A percentile compares a stretch with the other conserved stretches of the same genome.
phyloP scores from a whole-genome alignment of 2,888 invertebrate genomes.

The Plutella xylostella region DNA sequence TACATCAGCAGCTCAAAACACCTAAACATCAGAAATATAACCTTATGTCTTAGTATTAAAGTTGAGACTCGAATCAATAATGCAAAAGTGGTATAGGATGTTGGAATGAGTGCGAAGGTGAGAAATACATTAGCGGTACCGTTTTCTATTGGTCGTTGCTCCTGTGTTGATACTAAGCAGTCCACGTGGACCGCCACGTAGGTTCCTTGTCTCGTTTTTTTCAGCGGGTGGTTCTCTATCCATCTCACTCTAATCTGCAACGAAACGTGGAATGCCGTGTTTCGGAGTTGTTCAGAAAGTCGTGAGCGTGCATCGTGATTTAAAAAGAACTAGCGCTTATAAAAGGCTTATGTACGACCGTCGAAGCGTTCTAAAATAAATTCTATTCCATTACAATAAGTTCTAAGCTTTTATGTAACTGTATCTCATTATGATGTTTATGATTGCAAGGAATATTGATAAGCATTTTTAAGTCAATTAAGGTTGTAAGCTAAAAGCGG shows the following conservation, averaged over 20 bases:
- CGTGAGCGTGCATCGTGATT: slow-evolving; percentile 71
- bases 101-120: slow-evolving; percentile 70
- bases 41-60: slow-evolving; percentile 35
- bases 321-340: slow-evolving; percentile 36
- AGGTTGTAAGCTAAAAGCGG: slow-evolving; percentile 71
- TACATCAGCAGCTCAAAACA: slow-evolving; percentile 28
- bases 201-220: slow-evolving; percentile 66
- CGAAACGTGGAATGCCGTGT: slow-evolving; percentile 70
- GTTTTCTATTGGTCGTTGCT: slow-evolving; percentile 70
- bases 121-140: slow-evolving; percentile 71
- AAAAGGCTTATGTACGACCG: slow-evolving; percentile 35
- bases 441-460: slow-evolving; percentile 46
- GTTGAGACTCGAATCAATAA: slow-evolving; percentile 48
- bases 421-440: slow-evolving; percentile 25
- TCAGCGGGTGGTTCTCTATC: slow-evolving; percentile 54
- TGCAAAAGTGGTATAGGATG: slow-evolving; percentile 47
- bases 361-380: slow-evolving; percentile 16
- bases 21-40: slow-evolving; percentile 38
- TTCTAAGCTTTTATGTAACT: slow-evolving; percentile 25
- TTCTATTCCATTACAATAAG: slow-evolving; percentile 20
- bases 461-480: slow-evolving; percentile 70
- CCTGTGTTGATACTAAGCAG: slow-evolving; percentile 68
- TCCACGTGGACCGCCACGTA: slow-evolving; percentile 66
- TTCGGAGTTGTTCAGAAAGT: slow-evolving; percentile 69
- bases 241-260: slow-evolving; percentile 69